Evolutionary conservation across 2,888 invertebrate species (phyloP).

Genomic region (Chrysina gloriosa): DNA sequence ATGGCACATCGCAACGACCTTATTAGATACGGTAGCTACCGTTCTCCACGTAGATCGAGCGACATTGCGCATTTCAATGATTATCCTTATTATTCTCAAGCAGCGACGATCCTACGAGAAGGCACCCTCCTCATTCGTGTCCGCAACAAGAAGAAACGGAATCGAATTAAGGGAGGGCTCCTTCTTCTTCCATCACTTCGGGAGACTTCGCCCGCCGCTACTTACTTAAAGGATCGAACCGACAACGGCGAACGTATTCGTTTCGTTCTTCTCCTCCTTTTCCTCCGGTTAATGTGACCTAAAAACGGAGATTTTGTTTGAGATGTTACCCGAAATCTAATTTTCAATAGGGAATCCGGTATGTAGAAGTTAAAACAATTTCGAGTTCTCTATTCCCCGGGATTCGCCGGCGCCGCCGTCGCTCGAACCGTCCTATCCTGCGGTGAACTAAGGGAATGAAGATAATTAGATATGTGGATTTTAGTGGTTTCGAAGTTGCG

Average conservation of each 20-base stretch:
- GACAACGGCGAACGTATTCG: not conserved
- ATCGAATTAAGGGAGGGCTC: conserved; percentile 15
- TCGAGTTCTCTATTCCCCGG: conserved; percentile 23
- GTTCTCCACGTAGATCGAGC: too few species aligned
- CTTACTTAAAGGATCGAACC: conserved; percentile 1
- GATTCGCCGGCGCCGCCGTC: not conserved
- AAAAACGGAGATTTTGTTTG: conserved; percentile 39
- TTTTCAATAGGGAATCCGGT: conserved; percentile 40
- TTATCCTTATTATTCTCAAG: not conserved
- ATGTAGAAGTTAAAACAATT: conserved; percentile 39
- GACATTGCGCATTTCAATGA: not conserved
- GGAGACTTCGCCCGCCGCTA: not conserved
- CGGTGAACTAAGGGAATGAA: too few species aligned
- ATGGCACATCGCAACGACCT: too few species aligned
- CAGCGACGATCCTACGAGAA: not conserved
- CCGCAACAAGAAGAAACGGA: not conserved
- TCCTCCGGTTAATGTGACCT: conserved; percentile 29
- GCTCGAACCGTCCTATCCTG: not conserved
- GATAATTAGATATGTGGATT: too few species aligned
- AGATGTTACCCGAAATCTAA: conserved; percentile 35
- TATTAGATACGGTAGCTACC: too few species aligned
- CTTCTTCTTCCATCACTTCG: not conserved
- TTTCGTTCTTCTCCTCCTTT: conserved; percentile 9
- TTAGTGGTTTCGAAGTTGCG: too few species aligned
- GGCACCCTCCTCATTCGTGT: not conserved